These are phyloP conservation scores for Kryptolebias marmoratus DNA, from an alignment of 2,113 vertebrate species.

Conservation along the genomic window DNA sequence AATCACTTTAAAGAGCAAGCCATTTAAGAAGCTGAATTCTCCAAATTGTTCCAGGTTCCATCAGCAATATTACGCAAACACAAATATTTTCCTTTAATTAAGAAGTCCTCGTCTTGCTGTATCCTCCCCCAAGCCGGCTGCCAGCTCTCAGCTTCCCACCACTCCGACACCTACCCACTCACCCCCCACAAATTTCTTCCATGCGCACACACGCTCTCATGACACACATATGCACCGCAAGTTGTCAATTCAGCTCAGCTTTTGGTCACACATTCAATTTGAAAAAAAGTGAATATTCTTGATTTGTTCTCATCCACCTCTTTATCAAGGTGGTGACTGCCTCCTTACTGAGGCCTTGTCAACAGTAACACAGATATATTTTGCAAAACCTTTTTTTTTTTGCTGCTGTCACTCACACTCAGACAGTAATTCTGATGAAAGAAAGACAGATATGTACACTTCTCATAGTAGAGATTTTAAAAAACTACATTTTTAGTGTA, in stretches of 20 bases:
- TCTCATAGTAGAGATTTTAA: too few species aligned
- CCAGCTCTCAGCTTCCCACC: slow-evolving; percentile 20
- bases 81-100: slow-evolving; percentile 84
- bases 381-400: too few species aligned
- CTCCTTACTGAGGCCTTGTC: too few species aligned
- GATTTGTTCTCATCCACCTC: slow-evolving; percentile 72
- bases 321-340: slow-evolving; percentile 53
- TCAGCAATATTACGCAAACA: slow-evolving; percentile 66
- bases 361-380: too few species aligned
- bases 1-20: slow-evolving; percentile 64
- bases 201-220: slow-evolving; percentile 5
- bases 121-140: slow-evolving; percentile 66
- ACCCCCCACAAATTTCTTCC: slow-evolving; percentile 17
- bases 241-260: slow-evolving; percentile 8
- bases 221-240: neutral
- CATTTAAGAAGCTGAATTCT: slow-evolving; percentile 61
- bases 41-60: slow-evolving; percentile 64
- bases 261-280: slow-evolving; percentile 41
- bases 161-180: neutral
- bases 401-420: too few species aligned
- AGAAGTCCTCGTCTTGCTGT: slow-evolving; percentile 69
- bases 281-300: slow-evolving; percentile 60
- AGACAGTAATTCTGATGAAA: too few species aligned
- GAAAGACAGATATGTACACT: too few species aligned
- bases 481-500: too few species aligned